Percentiles rank a stretch among this genome's conserved stretches.
These are phyloP conservation scores for Ceratina japonica DNA, from an alignment of 1,140 invertebrate species.

Conservation along the genomic window DNA sequence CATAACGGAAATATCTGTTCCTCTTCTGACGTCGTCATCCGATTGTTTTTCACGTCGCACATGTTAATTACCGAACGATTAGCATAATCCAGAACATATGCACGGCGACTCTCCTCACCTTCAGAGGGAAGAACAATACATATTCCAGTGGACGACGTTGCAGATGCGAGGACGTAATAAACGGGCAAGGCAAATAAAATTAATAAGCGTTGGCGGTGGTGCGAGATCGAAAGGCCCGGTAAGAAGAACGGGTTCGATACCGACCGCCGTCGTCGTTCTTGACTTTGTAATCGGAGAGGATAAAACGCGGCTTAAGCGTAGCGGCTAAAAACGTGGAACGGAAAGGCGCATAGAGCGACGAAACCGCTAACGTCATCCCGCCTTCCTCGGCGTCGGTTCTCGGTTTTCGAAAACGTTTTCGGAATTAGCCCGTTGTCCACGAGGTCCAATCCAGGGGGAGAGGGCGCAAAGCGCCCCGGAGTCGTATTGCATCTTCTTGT, in stretches of 20 bases:
- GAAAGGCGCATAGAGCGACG: slow-evolving; percentile 53
- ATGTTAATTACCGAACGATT: slow-evolving; percentile 71
- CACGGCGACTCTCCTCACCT: slow-evolving; percentile 7
- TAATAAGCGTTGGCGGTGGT: slow-evolving; percentile 54
- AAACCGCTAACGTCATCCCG: neutral
- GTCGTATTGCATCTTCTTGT: slow-evolving; percentile 68
- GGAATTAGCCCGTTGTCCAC: slow-evolving; percentile 59
- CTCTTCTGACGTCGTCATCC: slow-evolving; percentile 42
- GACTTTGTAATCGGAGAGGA: slow-evolving; percentile 77
- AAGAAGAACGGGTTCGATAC: slow-evolving; percentile 52
- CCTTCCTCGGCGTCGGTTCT: slow-evolving; percentile 51
- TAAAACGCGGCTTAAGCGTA: slow-evolving; percentile 72
- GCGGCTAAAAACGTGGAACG: slow-evolving; percentile 57
- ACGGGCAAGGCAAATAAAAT: slow-evolving; percentile 54
- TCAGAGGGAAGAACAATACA: slow-evolving; percentile 21
- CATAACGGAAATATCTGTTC: slow-evolving; percentile 10
- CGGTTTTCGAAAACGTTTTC: slow-evolving; percentile 67
- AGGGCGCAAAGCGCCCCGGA: slow-evolving; percentile 41
- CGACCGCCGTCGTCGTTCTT: slow-evolving; percentile 64
- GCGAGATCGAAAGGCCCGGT: slow-evolving; percentile 50
- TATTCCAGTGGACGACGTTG: slow-evolving; percentile 14
- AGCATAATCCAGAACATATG: slow-evolving; percentile 75
- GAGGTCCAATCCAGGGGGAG: slow-evolving; percentile 2
- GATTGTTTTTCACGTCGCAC: slow-evolving; percentile 53
- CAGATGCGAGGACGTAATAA: slow-evolving; percentile 57